These are phyloP conservation scores for Zoanthus sansibaricus DNA, from an alignment of 92 coral and sea anemone species.

Conservation along the genomic window DNA sequence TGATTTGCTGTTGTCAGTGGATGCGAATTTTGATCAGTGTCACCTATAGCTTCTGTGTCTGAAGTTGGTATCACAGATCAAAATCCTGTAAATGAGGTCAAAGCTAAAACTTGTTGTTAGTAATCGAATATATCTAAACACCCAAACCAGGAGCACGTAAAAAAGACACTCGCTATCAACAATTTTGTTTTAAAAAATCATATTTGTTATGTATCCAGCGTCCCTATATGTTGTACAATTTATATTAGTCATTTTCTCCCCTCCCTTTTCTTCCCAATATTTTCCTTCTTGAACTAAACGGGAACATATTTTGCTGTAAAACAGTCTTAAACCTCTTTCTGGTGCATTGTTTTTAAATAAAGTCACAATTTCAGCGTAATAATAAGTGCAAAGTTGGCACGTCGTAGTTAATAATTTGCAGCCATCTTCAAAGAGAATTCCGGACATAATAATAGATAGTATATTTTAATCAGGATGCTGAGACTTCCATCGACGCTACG, in stretches of 20 bases:
- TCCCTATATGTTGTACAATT: background rate
- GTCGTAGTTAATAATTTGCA: background rate
- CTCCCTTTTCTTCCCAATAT: background rate
- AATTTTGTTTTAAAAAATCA: background rate
- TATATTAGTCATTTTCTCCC: background rate
- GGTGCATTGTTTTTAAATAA: background rate
- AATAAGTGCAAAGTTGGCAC: background rate
- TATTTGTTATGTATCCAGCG: background rate
- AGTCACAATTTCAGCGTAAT: background rate
- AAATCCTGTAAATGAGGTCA: background rate
- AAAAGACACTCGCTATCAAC: background rate
- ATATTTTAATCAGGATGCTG: conserved; percentile 8
- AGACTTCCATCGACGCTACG: conserved; percentile 63
- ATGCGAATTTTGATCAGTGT: background rate
- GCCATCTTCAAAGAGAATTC: background rate
- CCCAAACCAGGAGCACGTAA: background rate
- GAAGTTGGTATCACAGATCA: background rate
- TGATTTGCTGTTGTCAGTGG: background rate
- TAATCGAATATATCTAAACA: conserved; percentile 2
- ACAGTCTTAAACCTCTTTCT: background rate
- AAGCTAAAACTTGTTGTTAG: background rate
- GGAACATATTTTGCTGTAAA: background rate
- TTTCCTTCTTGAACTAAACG: background rate
- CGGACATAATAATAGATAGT: background rate
- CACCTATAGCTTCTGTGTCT: background rate